phyloP scores from a whole-genome alignment of 1,140 invertebrate species.

The Carposina sasakii region DNA sequence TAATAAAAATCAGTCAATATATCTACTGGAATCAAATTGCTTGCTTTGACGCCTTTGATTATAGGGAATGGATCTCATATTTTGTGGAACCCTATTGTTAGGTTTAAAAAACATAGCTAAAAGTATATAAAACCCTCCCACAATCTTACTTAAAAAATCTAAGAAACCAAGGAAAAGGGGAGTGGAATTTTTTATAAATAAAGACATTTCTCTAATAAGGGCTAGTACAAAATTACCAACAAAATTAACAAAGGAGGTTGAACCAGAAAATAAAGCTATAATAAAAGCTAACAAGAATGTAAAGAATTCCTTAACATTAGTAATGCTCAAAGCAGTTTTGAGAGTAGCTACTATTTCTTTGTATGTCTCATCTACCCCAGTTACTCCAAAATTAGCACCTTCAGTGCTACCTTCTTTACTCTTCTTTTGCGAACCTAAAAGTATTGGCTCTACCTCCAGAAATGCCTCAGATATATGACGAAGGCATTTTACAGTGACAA shows the following conservation, averaged over 20 bases:
- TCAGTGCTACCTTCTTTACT: slow-evolving; percentile 26
- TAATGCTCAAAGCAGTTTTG: slow-evolving; percentile 49
- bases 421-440: slow-evolving; percentile 36
- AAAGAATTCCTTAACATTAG: slow-evolving; percentile 65
- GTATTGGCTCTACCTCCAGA: slow-evolving; percentile 49
- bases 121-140: slow-evolving; percentile 76
- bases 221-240: slow-evolving; percentile 72
- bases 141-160: slow-evolving; percentile 75
- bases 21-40: too few relatives aligned
- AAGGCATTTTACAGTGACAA: slow-evolving; percentile 72
- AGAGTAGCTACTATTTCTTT: slow-evolving; percentile 40
- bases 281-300: slow-evolving; percentile 70
- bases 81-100: slow-evolving; percentile 31
- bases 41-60: too few relatives aligned
- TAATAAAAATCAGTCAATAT: too few relatives aligned
- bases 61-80: too few relatives aligned
- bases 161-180: slow-evolving; percentile 74
- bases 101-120: slow-evolving; percentile 75
- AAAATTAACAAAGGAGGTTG: slow-evolving; percentile 66
- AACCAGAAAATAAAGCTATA: slow-evolving; percentile 67
- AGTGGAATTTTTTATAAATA: slow-evolving; percentile 73
- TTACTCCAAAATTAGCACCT: slow-evolving; percentile 32
- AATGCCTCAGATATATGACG: slow-evolving; percentile 67
- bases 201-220: slow-evolving; percentile 71
- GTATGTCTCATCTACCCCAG: too few relatives aligned